phyloP scores from a whole-genome alignment of 2,113 vertebrate species.

The Mungos mungo region DNA sequence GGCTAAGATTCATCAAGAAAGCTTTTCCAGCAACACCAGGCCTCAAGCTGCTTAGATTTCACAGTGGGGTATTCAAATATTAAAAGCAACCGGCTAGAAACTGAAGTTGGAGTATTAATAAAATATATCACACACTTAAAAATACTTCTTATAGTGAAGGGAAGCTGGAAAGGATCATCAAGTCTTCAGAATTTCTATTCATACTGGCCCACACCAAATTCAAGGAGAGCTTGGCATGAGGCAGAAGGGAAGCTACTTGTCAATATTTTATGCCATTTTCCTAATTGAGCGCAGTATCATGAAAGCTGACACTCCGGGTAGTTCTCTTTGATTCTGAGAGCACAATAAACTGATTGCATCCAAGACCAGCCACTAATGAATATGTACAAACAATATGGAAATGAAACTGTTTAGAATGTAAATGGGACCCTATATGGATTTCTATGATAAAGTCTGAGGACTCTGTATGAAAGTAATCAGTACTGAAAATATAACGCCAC shows the following conservation, averaged over 20 bases:
- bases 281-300: neutral
- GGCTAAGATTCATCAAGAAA: neutral
- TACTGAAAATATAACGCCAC: neutral
- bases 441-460: conserved; percentile 64
- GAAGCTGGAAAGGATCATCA: neutral
- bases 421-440: conserved; percentile 62
- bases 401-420: conserved; percentile 61
- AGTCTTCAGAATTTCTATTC: neutral
- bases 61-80: conserved; percentile 38
- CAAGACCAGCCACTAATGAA: conserved; percentile 66
- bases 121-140: conserved; percentile 40
- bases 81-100: conserved; percentile 43
- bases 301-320: conserved; percentile 40
- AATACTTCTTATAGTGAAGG: neutral
- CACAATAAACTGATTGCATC: conserved; percentile 56
- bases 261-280: conserved; percentile 40
- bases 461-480: conserved; percentile 42
- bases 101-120: conserved; percentile 10
- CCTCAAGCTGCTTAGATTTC: neutral
- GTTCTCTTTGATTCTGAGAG: conserved; percentile 68
- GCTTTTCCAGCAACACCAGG: neutral
- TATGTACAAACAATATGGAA: conserved; percentile 66
- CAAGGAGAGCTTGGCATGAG: neutral
- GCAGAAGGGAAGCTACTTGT: neutral
- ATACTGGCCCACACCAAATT: neutral